Percentiles rank a stretch among this genome's conserved stretches.
These are phyloP conservation scores for Drosophila lutescens DNA, from an alignment of 2,888 invertebrate genomes.

Conservation along the genomic window DNA sequence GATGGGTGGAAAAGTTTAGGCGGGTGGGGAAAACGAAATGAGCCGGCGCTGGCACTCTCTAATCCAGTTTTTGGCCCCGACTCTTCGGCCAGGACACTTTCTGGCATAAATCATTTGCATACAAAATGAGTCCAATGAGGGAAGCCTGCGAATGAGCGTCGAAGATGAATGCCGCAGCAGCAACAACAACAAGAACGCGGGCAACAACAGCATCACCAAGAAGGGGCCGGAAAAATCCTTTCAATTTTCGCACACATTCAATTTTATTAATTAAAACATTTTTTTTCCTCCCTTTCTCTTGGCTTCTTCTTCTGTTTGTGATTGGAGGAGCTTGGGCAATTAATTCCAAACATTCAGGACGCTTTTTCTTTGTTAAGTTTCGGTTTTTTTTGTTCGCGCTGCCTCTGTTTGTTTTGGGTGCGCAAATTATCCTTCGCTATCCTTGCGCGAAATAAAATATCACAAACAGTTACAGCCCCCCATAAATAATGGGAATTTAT, in stretches of 20 bases:
- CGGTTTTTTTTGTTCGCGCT: slow-evolving; percentile 7
- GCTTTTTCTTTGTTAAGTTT: slow-evolving; percentile 82
- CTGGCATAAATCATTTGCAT: slow-evolving; percentile 83
- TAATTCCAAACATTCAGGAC: slow-evolving; percentile 80
- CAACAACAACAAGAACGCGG: slow-evolving; percentile 37
- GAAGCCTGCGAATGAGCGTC: slow-evolving; percentile 68
- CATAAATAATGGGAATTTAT: slow-evolving; percentile 84
- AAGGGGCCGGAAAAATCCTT: slow-evolving; percentile 75
- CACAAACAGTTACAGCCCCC: slow-evolving; percentile 82
- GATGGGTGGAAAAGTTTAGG: slow-evolving; percentile 27
- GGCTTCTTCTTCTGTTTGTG: slow-evolving; percentile 61
- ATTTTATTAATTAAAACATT: slow-evolving; percentile 83
- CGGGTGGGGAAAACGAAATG: slow-evolving; percentile 55
- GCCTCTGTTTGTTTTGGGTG: slow-evolving; percentile 43
- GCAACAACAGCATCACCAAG: slow-evolving; percentile 41
- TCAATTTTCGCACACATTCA: slow-evolving; percentile 83
- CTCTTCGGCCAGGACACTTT: slow-evolving; percentile 67
- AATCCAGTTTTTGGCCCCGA: slow-evolving; percentile 71
- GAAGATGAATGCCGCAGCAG: slow-evolving; percentile 70
- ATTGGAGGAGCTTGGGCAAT: slow-evolving; percentile 65
- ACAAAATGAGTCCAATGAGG: slow-evolving; percentile 75
- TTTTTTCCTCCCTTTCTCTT: slow-evolving; percentile 44
- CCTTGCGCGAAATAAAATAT: slow-evolving; percentile 82
- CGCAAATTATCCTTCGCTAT: slow-evolving; percentile 74
- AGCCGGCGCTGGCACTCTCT: slow-evolving; percentile 70